Percentiles rank a stretch among this genome's conserved stretches.
Evolutionary conservation across 2,113 vertebrate species (phyloP).

Genomic region (Polyodon spathula): DNA sequence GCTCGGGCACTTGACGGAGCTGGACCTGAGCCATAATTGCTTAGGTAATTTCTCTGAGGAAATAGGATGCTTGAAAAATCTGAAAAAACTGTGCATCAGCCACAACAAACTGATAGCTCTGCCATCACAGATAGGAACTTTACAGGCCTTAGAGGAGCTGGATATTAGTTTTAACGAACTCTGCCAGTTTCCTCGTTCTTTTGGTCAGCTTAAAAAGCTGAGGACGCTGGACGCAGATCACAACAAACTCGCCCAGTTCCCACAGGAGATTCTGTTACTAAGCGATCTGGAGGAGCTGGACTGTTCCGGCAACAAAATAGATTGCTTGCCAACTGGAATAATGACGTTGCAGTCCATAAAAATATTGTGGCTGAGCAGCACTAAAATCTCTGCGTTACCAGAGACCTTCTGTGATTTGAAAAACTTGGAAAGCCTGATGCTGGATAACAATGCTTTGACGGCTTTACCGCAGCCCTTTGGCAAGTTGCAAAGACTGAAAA

Average conservation of each 20-base stretch:
- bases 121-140: constrained; percentile 58
- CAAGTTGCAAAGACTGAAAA: constrained; percentile 73
- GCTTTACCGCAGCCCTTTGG: constrained; percentile 66
- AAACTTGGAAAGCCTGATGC: constrained; percentile 87
- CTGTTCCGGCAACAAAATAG: constrained; percentile 84
- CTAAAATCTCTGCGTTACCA: constrained; percentile 62
- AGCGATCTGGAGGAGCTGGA: constrained; percentile 83
- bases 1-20: constrained; percentile 72
- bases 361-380: constrained; percentile 88
- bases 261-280: constrained; percentile 67
- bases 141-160: constrained; percentile 78
- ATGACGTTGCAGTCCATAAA: constrained; percentile 65
- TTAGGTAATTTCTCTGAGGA: constrained; percentile 65
- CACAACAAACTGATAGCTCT: constrained; percentile 82
- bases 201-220: constrained; percentile 62
- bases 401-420: constrained; percentile 71
- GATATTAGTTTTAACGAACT: constrained; percentile 93
- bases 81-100: constrained; percentile 80
- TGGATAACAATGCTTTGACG: constrained; percentile 76
- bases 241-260: constrained; percentile 80
- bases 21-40: constrained; percentile 89
- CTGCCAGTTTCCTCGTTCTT: constrained; percentile 57
- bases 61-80: constrained; percentile 55
- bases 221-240: constrained; percentile 86
- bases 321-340: constrained; percentile 68